Base-by-base conservation (phyloP, 2,113 vertebrate species). In the Erpornis zantholeuca region DNA sequence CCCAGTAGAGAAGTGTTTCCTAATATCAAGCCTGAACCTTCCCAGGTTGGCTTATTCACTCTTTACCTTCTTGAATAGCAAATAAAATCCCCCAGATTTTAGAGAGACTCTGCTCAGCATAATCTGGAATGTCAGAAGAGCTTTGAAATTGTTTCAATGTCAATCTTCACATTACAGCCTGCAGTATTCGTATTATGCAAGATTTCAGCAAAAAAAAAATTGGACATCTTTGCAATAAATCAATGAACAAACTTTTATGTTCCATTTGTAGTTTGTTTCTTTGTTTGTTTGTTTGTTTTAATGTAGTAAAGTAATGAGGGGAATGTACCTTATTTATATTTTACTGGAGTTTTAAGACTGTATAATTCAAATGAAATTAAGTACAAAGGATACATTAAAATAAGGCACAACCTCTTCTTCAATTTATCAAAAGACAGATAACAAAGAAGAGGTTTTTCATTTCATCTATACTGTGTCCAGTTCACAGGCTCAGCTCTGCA, bases 61-160 rank as follows among this genome's bases (percentile, higher is more conserved):
- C 6, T 44, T 79, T 82, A 65, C 8, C 20, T 57, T 69, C 57
- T 35, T 49, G 49, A 77, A 50, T 3, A 84, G 24, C 13, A 88
- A 90, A 89, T 28, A 87, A 96, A 96, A 82, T 72, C 44, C 66
- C 38, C 56, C 14, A 84, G 65, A 82, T 95, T 97, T 78, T 95
- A 97, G 80, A 92, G 65, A 90, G 53, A 63, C 44, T 96, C n/a
- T 82, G 36, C 33, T 42, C 52, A 91, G 64, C 84, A 82, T 81
- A 89, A 96, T 92, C 82, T 95, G 88, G 93, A 93, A 79, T 86
- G 29, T 86, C 96, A 94, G 94, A 63, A 73, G 56, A 89, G 65
- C 57, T 94, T 94, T 86, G 71, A 91, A 97, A 94, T 77, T 54
- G 86, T 95, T 94, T 95, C 40, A 82, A 12, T 53, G 77, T 84